Evolutionary conservation across 2,888 invertebrate genomes (phyloP), one percentile per base, ranked within the genome.

Genomic region (Watsonalla cultraria): DNA sequence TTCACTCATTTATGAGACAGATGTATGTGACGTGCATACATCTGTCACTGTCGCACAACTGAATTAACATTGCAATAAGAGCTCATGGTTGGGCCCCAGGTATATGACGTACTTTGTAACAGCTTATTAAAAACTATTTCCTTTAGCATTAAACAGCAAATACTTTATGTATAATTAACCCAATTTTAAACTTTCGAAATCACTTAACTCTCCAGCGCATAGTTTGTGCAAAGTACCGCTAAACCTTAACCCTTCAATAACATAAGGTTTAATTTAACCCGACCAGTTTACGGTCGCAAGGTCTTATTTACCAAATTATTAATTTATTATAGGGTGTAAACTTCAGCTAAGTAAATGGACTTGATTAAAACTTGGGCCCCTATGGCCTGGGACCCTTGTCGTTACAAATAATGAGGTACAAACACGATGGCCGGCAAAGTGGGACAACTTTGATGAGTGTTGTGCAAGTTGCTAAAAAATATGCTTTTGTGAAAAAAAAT

Each of bases 251-350:
- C 42, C 42, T 42, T 42, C 42, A 42, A 42, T 5, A 11, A 42
- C 42, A 9, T 42, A 42, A 42, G 11, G 11, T 11, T 42, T 42
- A 0, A 42, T 42, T 42, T 42, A 42, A 8, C 9, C 42, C 14
- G 39, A n/a, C 49, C 49, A 37, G 9, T 39, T 24, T 15, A 37
- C 37, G 35, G 9, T 15, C 39, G 11, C 37, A 37, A 8, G 34
- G 14, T 57, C 62, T 59, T 58, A 52, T 58, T 64, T 54, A 58
- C 58, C 34, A 34, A 37, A 48, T 62, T 62, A 60, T 62, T 63
- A 63, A 65, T 61, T 61, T 54, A 62, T 60, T 55, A 52, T 47
- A 60, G 60, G 60, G 59, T 61, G 61, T 60, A 65, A 66, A 67
- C 62, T 66, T 63, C 57, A 61, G 15, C 37, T 6, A 62, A 54